Percentiles rank a stretch among this genome's conserved stretches.
Conservation (phyloP, 92 coral and sea anemone species). For the Phymanthus crucifer region DNA sequence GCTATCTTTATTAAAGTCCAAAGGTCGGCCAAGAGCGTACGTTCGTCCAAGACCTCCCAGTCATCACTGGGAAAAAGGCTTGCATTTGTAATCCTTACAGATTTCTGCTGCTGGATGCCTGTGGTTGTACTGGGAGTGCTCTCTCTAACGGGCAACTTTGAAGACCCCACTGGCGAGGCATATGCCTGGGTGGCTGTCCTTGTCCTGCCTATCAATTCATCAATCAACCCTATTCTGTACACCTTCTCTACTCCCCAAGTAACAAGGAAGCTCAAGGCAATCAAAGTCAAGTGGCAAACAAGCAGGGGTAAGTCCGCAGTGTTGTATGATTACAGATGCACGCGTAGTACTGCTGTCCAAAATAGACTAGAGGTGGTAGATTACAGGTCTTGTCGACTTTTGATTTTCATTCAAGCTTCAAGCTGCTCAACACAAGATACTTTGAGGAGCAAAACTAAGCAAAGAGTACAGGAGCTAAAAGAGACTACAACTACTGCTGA, state of each 20-base stretch:
- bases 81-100: constrained; percentile 29
- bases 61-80: constrained; percentile 28
- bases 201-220: constrained; percentile 33
- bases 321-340: background rate
- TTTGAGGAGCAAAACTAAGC: background rate
- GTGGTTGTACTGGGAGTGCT: constrained; percentile 19
- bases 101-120: constrained; percentile 40
- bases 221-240: constrained; percentile 36
- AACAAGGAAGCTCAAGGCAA: background rate
- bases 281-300: background rate
- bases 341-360: background rate
- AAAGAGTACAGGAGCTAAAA: background rate
- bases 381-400: background rate
- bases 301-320: background rate
- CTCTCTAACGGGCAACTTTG: constrained; percentile 15
- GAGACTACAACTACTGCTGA: background rate
- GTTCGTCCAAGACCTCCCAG: constrained; percentile 6
- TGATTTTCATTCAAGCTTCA: background rate
- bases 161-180: constrained; percentile 23
- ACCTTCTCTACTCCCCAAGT: constrained; percentile 19
- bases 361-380: background rate
- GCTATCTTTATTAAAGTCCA: constrained; percentile 39
- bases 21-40: constrained; percentile 11
- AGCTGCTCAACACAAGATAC: background rate
- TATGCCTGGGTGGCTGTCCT: constrained; percentile 41